These are phyloP conservation scores for Pocillopora meandrina DNA, from an alignment of 92 coral and sea anemone species.

Conservation along the genomic window DNA sequence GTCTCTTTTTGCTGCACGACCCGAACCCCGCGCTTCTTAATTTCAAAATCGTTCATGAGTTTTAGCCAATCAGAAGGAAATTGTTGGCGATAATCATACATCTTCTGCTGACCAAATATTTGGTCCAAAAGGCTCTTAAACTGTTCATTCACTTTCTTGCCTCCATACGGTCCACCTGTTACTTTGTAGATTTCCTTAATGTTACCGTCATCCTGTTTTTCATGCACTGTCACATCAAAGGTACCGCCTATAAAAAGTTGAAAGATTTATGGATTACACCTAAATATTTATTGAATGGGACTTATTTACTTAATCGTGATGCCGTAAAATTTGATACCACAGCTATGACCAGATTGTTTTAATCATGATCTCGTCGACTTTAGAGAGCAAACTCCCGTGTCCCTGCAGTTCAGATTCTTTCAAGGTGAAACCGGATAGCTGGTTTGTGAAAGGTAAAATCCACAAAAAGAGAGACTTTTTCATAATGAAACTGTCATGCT, in stretches of 20 bases:
- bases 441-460: too few species aligned
- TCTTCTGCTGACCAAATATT: slow-evolving; percentile 59
- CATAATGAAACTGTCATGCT: too few species aligned
- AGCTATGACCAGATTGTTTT: background rate
- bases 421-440: too few species aligned
- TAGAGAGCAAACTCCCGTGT: too few species aligned
- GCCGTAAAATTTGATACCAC: background rate
- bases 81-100: slow-evolving; percentile 50
- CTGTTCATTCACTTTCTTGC: slow-evolving; percentile 57
- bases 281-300: background rate
- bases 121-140: slow-evolving; percentile 44
- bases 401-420: too few species aligned
- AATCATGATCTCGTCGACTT: too few species aligned
- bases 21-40: slow-evolving; percentile 58
- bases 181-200: slow-evolving; percentile 63
- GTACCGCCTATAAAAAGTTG: slow-evolving; percentile 51
- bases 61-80: slow-evolving; percentile 70
- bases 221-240: slow-evolving; percentile 64
- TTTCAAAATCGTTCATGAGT: slow-evolving; percentile 65
- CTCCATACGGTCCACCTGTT: slow-evolving; percentile 66
- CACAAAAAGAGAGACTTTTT: too few species aligned
- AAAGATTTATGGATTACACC: background rate
- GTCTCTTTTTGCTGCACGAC: slow-evolving; percentile 53
- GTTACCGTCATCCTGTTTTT: slow-evolving; percentile 50
- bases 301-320: too few species aligned